Base-by-base conservation (phyloP, 2,797 vertebrate species). In the Cottoperca gobio region DNA sequence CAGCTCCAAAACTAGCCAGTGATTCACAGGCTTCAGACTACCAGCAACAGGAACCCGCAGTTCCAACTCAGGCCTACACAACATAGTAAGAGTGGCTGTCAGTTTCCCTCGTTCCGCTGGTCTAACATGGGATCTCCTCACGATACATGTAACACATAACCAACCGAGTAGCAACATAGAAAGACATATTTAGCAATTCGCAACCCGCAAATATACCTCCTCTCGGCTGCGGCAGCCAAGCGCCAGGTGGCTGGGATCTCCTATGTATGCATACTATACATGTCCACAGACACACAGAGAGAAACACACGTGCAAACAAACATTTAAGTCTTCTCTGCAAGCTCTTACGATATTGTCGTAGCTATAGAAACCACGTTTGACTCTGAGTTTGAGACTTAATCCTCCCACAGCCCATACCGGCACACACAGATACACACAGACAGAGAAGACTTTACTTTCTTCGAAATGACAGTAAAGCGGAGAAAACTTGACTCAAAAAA, bases 81-180 rank as follows among this genome's bases (percentile, higher is more conserved):
- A 62, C 53, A 73, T 1, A 8, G 26, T 6, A 23, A 12, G 64
- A 54, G 55, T 48, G 52, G 64, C 46, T 49, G 17, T 60, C 71
- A 24, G 43, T 31, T 48, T 24, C 52, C 52, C 16, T 54, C 7
- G 2, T 14, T 78, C 81, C 28, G 53, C 48, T 52, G 75, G 52
- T 83, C 79, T 75, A 63, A 69, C 78, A 73, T 59, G 80, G 81
- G 55, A 76, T 84, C 60, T 81, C 71, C 76, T 79, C 24, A 46
- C 67, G 49, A 78, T 78, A 42, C 52, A 4, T 60, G 17, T 68
- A 67, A 65, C 53, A 79, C 62, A 82, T 43, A 55, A 65, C 60
- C 52, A 69, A 46, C 6, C 10, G 3, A 19, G 59, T 12, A 39
- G 59, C 46, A 24, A 77, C 63, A 35, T 28, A 52, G 49, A 78